These are phyloP conservation scores for Thaleichthys pacificus DNA, from an alignment of 2,797 vertebrate genomes.

Conservation along the genomic window DNA sequence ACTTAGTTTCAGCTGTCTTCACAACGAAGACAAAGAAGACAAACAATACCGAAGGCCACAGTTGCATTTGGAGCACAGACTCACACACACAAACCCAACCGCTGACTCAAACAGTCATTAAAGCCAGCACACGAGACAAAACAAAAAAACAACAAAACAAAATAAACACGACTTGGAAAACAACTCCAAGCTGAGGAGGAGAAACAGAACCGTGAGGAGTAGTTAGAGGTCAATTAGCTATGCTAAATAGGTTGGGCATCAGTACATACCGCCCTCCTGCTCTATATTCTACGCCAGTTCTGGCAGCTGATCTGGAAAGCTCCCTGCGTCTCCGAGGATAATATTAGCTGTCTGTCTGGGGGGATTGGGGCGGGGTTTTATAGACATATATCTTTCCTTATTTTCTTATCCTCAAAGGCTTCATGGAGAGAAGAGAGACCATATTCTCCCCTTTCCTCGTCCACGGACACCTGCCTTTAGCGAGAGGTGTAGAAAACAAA, in stretches of 20 bases:
- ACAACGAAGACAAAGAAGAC: slow-evolving; percentile 14
- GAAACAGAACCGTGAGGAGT: slow-evolving; percentile 38
- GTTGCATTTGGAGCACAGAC: slow-evolving; percentile 28
- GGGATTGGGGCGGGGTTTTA: slow-evolving; percentile 11
- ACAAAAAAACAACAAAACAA: background rate
- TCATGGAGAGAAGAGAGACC: slow-evolving; percentile 58
- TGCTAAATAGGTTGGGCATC: slow-evolving; percentile 60
- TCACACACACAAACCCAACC: slow-evolving; percentile 34
- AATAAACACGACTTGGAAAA: slow-evolving; percentile 39
- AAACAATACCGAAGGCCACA: slow-evolving; percentile 27
- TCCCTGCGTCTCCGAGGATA: slow-evolving; percentile 57
- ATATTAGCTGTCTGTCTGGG: slow-evolving; percentile 46
- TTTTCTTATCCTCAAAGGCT: slow-evolving; percentile 33
- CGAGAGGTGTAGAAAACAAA: slow-evolving; percentile 53
- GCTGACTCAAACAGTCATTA: slow-evolving; percentile 40
- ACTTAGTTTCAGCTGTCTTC: slow-evolving; percentile 24
- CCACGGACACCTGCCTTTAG: slow-evolving; percentile 26
- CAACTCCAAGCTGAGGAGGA: slow-evolving; percentile 28
- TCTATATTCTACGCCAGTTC: slow-evolving; percentile 65
- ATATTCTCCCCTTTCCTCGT: slow-evolving; percentile 51
- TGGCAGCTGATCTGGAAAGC: slow-evolving; percentile 55
- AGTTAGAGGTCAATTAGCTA: slow-evolving; percentile 68
- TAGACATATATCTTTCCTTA: too few relatives aligned
- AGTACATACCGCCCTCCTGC: slow-evolving; percentile 48
- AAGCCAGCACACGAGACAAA: slow-evolving; percentile 20